Evolutionary conservation across 2,797 vertebrate species (phyloP).

Genomic region (Sphenopsis melanotis): DNA sequence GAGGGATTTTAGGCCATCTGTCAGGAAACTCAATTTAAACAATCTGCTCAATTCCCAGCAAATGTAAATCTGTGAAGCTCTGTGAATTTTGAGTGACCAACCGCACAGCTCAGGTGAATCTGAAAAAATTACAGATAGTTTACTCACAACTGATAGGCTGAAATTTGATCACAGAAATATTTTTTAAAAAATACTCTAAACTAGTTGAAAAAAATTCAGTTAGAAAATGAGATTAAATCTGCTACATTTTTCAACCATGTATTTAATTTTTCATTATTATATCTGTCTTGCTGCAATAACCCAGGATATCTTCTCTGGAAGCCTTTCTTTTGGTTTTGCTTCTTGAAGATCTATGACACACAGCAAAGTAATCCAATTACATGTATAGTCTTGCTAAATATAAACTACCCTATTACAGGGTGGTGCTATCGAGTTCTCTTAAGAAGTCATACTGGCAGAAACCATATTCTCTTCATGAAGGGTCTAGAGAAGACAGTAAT

Average conservation of each 20-base stretch:
- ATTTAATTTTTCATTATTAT: background rate
- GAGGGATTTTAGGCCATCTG: constrained; percentile 20
- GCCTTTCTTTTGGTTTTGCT: background rate
- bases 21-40: constrained; percentile 18
- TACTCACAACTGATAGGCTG: background rate
- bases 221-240: background rate
- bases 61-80: background rate
- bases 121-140: background rate
- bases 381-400: background rate
- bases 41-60: background rate
- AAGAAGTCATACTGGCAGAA: background rate
- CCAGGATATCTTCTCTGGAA: background rate
- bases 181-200: background rate
- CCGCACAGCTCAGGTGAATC: background rate
- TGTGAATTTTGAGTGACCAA: background rate
- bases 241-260: background rate
- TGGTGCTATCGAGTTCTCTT: background rate
- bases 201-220: background rate
- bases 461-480: background rate
- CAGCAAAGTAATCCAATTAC: background rate
- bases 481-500: background rate
- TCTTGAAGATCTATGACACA: background rate
- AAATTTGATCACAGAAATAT: background rate
- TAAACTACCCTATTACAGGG: background rate
- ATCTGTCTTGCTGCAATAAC: background rate